These are phyloP conservation scores for Oscheius myriophilus DNA, from an alignment of 2,888 invertebrate genomes.

Conservation along the genomic window DNA sequence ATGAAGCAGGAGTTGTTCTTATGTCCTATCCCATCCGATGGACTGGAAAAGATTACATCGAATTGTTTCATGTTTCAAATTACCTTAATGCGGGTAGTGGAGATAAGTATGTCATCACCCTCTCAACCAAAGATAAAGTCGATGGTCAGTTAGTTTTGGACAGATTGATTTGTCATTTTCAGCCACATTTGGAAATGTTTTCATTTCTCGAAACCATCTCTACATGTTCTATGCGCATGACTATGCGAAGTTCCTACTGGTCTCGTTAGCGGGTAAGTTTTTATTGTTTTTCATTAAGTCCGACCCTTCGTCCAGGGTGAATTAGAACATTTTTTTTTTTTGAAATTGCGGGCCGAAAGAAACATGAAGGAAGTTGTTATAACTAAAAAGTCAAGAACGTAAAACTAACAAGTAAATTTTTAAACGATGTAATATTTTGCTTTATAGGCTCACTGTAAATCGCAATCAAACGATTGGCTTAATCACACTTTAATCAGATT, in stretches of 20 bases:
- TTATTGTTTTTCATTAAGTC: neutral
- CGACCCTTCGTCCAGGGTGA: neutral
- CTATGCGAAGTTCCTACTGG: conserved; percentile 24
- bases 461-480: no score
- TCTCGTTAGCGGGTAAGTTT: conserved; percentile 18
- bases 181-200: conserved; percentile 26
- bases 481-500: neutral
- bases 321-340: neutral
- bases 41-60: conserved; percentile 8
- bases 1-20: conserved; percentile 30
- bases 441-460: no score
- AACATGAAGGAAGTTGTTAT: no score
- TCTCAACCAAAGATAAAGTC: conserved; percentile 23
- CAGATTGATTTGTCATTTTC: no score
- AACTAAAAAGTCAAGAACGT: no score
- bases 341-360: no score
- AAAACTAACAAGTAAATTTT: no score
- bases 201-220: conserved; percentile 31
- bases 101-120: conserved; percentile 23
- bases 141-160: neutral
- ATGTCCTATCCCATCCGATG: conserved; percentile 28
- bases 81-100: conserved; percentile 21
- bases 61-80: conserved; percentile 29
- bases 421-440: no score
- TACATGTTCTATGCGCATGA: conserved; percentile 26